Evolutionary conservation across 2,113 vertebrate species (phyloP).

Genomic region (Craseonycteris thonglongyai): DNA sequence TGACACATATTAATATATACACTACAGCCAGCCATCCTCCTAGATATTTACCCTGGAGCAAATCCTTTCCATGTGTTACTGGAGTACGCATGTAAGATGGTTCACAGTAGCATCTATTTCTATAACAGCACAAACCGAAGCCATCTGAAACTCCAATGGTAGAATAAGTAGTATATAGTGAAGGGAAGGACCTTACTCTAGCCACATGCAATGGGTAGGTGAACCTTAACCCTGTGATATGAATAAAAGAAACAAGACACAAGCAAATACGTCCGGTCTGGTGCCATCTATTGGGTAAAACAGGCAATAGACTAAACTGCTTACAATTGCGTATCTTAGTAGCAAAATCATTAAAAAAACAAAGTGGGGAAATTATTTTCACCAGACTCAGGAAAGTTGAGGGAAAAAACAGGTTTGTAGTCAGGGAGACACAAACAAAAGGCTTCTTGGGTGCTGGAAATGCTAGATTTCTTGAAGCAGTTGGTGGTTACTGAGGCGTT

Average conservation of each 20-base stretch:
- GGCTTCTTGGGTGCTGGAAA: not conserved
- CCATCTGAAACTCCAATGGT: not conserved
- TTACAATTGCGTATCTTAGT: not conserved
- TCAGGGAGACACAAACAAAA: not conserved
- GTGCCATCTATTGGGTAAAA: not conserved
- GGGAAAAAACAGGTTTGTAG: not conserved
- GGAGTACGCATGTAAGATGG: not conserved
- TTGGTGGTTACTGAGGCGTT: not conserved
- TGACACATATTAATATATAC: not conserved
- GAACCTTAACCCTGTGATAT: not conserved
- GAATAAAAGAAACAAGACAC: not conserved
- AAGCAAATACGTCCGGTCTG: too few relatives aligned
- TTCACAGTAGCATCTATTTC: not conserved
- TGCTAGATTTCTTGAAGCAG: not conserved
- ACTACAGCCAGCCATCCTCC: not conserved
- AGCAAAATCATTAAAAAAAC: not conserved
- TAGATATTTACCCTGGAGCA: not conserved
- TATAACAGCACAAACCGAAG: not conserved
- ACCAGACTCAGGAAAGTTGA: not conserved
- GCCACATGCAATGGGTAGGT: not conserved
- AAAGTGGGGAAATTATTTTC: not conserved
- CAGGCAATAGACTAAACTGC: not conserved
- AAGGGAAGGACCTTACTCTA: not conserved
- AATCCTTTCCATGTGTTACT: not conserved
- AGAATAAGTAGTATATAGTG: not conserved